These are phyloP conservation scores for Psammodynastes pulverulentus DNA, from an alignment of 2,113 vertebrate genomes.

Conservation along the genomic window DNA sequence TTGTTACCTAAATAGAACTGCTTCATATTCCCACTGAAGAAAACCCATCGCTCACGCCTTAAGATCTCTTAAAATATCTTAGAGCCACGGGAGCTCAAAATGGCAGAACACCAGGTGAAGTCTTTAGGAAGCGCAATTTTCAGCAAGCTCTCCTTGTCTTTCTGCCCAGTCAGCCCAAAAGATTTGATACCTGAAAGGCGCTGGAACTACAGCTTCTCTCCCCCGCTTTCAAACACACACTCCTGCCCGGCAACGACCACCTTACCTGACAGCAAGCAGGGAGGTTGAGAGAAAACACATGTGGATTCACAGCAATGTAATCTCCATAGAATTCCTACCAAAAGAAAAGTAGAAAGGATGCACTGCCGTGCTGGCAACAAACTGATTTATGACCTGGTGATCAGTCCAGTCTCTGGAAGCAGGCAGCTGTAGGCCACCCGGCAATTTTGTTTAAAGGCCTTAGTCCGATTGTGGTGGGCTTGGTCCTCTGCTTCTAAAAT, in stretches of 20 bases:
- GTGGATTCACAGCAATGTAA: constrained; percentile 96
- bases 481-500: not conserved
- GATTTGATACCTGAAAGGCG: not conserved
- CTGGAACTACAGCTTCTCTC: not conserved
- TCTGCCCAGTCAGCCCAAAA: constrained; percentile 1
- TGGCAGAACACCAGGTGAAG: not conserved
- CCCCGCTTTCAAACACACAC: not conserved
- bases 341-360: not conserved
- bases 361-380: rapidly evolving
- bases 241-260: not conserved
- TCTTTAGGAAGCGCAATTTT: too few relatives aligned
- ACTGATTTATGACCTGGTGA: rapidly evolving
- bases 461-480: not conserved
- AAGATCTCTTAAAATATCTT: not conserved
- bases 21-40: not conserved
- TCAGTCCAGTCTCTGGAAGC: too few relatives aligned
- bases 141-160: not conserved
- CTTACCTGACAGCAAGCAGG: constrained; percentile 82
- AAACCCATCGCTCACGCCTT: not conserved
- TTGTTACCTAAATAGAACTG: not conserved
- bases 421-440: not conserved
- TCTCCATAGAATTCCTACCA: constrained; percentile 96
- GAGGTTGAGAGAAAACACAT: constrained; percentile 93
- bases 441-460: not conserved
- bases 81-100: too few relatives aligned